phyloP scores from a whole-genome alignment of 2,113 vertebrate genomes.

The Hylia prasina region DNA sequence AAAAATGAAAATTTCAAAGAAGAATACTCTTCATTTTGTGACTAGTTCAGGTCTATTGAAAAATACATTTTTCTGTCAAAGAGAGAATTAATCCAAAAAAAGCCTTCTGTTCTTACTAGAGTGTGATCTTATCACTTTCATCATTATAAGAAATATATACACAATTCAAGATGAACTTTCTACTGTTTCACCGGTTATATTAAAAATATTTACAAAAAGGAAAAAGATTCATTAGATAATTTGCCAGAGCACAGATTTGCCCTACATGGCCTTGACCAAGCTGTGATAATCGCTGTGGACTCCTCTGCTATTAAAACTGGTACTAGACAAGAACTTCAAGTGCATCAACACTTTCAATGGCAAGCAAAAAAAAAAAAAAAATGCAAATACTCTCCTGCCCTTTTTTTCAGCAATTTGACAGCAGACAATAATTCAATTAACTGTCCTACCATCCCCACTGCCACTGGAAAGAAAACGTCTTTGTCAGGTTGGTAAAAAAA shows the following conservation, averaged over 20 bases:
- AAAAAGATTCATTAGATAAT: not conserved
- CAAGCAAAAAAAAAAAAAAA: not conserved
- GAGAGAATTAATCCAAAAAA: not conserved
- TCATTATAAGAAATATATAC: not conserved
- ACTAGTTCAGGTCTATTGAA: not conserved
- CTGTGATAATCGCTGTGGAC: not conserved
- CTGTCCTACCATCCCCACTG: not conserved
- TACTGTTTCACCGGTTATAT: not conserved
- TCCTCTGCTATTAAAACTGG: not conserved
- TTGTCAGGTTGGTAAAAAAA: not conserved
- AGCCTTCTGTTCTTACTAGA: not conserved
- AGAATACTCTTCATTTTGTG: not conserved
- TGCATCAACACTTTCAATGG: not conserved
- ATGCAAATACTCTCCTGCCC: not conserved
- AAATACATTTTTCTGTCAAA: not conserved
- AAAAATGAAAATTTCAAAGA: not conserved
- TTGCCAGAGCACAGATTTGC: not conserved
- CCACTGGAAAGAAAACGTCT: not conserved
- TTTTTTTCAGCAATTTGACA: constrained; percentile 18
- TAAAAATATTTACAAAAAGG: not conserved
- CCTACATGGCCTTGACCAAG: not conserved
- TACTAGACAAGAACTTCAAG: not conserved
- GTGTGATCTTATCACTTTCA: not conserved
- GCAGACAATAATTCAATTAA: constrained; percentile 22
- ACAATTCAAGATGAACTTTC: not conserved